Conservation (phyloP, 2,113 vertebrate genomes). For the Triplophysa dalaica region DNA sequence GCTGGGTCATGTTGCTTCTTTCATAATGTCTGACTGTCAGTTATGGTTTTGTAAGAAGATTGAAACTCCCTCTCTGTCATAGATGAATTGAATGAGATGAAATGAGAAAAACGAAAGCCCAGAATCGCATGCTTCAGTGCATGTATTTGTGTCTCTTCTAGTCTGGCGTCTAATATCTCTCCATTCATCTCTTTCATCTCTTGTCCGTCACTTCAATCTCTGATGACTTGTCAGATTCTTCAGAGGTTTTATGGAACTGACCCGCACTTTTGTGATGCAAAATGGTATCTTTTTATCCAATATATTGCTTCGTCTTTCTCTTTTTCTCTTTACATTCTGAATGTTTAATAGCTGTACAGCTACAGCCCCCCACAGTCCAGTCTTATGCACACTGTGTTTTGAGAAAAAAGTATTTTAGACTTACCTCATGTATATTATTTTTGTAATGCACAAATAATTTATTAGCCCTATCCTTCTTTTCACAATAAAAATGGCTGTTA, state of each 20-base stretch:
- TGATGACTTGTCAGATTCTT: constrained; percentile 7
- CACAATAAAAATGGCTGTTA: too few relatives aligned
- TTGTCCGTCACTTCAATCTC: background rate
- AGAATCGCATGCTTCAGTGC: constrained; percentile 15
- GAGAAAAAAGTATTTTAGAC: too few relatives aligned
- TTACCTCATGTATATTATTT: too few relatives aligned
- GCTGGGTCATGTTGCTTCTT: too few relatives aligned
- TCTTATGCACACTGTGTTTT: too few relatives aligned
- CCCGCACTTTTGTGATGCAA: background rate
- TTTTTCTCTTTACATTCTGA: background rate
- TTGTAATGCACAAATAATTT: too few relatives aligned
- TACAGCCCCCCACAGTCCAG: background rate
- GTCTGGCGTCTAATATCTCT: background rate
- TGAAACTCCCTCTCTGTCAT: constrained; percentile 6
- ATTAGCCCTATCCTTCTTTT: too few relatives aligned
- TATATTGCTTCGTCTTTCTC: background rate
- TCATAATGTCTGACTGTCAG: constrained; percentile 3
- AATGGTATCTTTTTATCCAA: background rate
- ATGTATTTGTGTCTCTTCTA: constrained; percentile 15
- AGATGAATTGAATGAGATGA: constrained; percentile 27
- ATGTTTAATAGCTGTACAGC: background rate
- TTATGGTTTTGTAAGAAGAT: background rate
- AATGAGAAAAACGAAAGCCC: background rate
- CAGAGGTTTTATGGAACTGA: background rate
- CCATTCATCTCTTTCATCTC: background rate